Evolutionary conservation across 2,888 invertebrate species (phyloP), one percentile per base, ranked within the genome.

Genomic region (Leptogaster cylindrica): DNA sequence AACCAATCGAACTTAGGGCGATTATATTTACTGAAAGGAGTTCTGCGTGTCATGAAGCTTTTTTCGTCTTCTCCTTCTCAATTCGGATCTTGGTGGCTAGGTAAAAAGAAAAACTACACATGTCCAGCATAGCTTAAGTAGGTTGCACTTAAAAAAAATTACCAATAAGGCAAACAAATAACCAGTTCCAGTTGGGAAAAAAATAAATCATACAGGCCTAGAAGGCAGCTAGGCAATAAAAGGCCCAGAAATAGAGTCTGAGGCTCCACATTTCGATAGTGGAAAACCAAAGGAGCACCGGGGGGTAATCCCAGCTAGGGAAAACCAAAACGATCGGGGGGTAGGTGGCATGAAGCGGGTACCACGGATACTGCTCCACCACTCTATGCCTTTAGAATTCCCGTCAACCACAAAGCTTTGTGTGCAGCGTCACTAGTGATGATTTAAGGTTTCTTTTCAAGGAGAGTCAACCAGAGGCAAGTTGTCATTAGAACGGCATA

Each of bases 401-500:
- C 55, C 36, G 33, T 55, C 18, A 55, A 55, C 36, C 55, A 23
- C 55, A 55, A 20, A 55, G 55, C 55, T 55, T 36, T 55, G 39
- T 31, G 14, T 39, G 55, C 31, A 36, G 55, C 55, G 55, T 46
- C 50, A 65, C 44, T 36, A 23, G 31, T 39, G 64, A 68, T 68
- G 64, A 65, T 50, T 64, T 65, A 65, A 68, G 68, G 68, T 65
- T 68, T 55, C 65, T 64, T 65, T 68, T 68, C 68, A 68, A 65
- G 68, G 68, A 68, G 65, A 68, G 41, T 65, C 65, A 55, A 36
- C 36, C 12, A 12, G 41, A 51, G 31, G 28, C 44, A 50, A n/a
- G 51, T 28, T 50, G 48, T 41, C 25, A 33, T 39, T 23, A 51
- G 39, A 16, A 46, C 23, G 23, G 2, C 20, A 31, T n/a, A 25